Base-by-base conservation (phyloP, 1,140 invertebrate genomes). In the Pseudoatta argentina region DNA sequence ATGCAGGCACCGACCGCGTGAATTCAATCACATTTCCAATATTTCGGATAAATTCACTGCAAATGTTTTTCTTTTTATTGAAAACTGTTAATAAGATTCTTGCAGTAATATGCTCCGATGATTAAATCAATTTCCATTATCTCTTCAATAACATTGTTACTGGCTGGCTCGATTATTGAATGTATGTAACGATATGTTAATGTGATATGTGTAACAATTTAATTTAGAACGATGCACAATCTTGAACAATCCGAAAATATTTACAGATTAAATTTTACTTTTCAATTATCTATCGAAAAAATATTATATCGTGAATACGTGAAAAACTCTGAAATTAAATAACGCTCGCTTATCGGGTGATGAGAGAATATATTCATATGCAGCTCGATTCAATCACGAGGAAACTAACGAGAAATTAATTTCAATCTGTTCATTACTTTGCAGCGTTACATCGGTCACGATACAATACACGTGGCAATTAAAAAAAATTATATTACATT, bases 51-150 rank as follows among this genome's bases (percentile, higher is more conserved):
- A 57, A 57, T 81, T 53, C 44, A 14, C 14, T 14, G 18, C 12
- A 21, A 59, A 21, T 4, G 10, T 44, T 69, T 44, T 72, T n/a
- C 16, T 71, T 21, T 79, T 79, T 63, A 30, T 69, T 27, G 48
- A 53, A 48, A 79, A 55, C 39, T 27, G 14, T 69, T 53, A 39
- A 79, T 79, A 24, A 53, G 51, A 53, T 51, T 51, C 27, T 21
- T 3, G 24, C 24, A 44, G 16, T n/a, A 48, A 78, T 18, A 27
- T 24, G 44, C 24, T 21, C 14, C 24, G 16, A 64, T 18, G 5
- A 63, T 1, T 39, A 53, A 53, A 53, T 66, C 48, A 34, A 78
- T 66, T 78, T 21, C 18, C 2, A 12, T 66, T 34, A 77, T 53
- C 27, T 18, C 34, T 6, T 3, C 21, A 21, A 24, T 16, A 24